Percentiles rank a stretch among this genome's conserved stretches.
phyloP scores from a whole-genome alignment of 2,888 invertebrate genomes.

The Orthonychiurus folsomi region DNA sequence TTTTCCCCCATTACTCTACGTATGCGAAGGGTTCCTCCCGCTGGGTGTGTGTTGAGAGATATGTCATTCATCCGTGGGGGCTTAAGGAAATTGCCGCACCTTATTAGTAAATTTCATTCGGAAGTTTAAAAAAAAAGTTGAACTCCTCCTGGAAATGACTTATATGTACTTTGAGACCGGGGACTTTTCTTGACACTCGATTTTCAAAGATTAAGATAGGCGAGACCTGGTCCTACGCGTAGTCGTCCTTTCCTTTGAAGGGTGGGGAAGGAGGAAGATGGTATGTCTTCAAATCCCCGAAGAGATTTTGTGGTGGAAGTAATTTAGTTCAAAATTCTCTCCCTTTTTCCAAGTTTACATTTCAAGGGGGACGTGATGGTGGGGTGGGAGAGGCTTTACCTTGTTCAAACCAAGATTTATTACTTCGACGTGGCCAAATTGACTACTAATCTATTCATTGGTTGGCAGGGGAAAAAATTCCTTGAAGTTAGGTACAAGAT shows the following conservation, averaged over 20 bases:
- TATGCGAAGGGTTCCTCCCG: background rate
- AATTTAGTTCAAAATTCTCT: background rate
- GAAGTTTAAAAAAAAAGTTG: constrained; percentile 13
- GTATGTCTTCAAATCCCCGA: background rate
- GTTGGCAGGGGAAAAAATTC: too few species aligned
- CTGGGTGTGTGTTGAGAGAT: constrained; percentile 21
- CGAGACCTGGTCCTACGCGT: too few species aligned
- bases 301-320: background rate
- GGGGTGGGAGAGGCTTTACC: too few species aligned
- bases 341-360: too few species aligned
- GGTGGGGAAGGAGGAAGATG: too few species aligned
- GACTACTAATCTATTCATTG: too few species aligned
- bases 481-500: too few species aligned
- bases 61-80: constrained; percentile 37
- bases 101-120: constrained; percentile 37
- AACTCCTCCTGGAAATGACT: background rate
- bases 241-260: too few species aligned
- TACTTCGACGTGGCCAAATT: too few species aligned
- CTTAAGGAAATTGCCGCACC: constrained; percentile 37
- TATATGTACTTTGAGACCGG: background rate
- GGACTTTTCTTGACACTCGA: constrained; percentile 1
- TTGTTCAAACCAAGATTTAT: too few species aligned
- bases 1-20: background rate
- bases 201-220: constrained; percentile 1
- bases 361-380: too few species aligned